Conservation (phyloP, 2,888 invertebrate species). For the Andrena minutula region DNA sequence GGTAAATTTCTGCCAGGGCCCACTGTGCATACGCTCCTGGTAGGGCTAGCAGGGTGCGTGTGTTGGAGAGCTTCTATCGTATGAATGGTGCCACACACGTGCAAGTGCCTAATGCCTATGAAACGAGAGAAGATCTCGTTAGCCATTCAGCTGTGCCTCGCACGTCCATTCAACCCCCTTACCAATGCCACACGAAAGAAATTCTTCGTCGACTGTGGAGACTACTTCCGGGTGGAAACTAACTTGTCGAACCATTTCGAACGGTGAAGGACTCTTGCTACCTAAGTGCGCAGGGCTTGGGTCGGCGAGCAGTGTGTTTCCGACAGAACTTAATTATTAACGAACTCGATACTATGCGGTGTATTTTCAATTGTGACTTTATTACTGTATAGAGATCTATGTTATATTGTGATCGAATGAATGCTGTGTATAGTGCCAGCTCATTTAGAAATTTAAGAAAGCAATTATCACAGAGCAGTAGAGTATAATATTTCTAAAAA, state of each 20-base stretch:
- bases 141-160: conserved; percentile 73
- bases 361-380: background rate
- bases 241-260: conserved; percentile 64
- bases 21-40: conserved; percentile 49
- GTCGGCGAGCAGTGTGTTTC: background rate
- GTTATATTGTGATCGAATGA: too few relatives aligned
- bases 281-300: background rate
- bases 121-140: conserved; percentile 77
- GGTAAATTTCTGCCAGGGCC: background rate
- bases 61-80: conserved; percentile 53
- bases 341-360: background rate
- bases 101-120: conserved; percentile 69
- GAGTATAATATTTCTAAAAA: too few relatives aligned
- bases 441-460: too few relatives aligned
- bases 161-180: conserved; percentile 76
- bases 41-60: conserved; percentile 23
- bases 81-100: conserved; percentile 55
- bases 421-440: too few relatives aligned
- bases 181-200: conserved; percentile 57
- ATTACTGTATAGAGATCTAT: background rate
- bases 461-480: too few relatives aligned
- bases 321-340: background rate
- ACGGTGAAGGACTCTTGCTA: conserved; percentile 38
- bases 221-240: conserved; percentile 70
- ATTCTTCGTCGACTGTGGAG: conserved; percentile 54